Percentiles rank a stretch among this genome's conserved stretches.
Conservation (phyloP, 2,797 vertebrate genomes). For the Oreonectes daqikongensis region DNA sequence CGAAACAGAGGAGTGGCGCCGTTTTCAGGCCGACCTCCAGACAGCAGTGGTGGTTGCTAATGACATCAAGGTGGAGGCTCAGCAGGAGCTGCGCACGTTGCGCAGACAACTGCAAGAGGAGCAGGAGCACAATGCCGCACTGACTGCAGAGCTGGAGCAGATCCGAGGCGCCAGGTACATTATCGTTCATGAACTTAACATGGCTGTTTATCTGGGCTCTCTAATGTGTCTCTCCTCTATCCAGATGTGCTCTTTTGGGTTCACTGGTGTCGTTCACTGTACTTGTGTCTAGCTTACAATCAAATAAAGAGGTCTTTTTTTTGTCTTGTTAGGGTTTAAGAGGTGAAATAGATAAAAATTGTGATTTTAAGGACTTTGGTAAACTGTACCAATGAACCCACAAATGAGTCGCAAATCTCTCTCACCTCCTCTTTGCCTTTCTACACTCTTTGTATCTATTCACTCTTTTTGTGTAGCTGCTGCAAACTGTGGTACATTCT, state of each 20-base stretch:
- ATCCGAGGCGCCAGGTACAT: conserved; percentile 82
- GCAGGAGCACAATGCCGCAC: conserved; percentile 84
- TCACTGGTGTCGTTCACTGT: conserved; percentile 25
- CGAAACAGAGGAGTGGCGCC: conserved; percentile 92
- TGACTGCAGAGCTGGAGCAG: conserved; percentile 88
- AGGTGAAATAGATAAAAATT: too few relatives aligned
- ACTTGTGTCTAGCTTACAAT: neutral
- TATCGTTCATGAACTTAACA: conserved; percentile 34
- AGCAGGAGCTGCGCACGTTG: conserved; percentile 90
- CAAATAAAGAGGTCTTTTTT: neutral
- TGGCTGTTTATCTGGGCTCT: conserved; percentile 15
- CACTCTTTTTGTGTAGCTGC: conserved; percentile 64
- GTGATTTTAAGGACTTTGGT: conserved; percentile 57
- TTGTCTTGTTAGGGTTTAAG: neutral
- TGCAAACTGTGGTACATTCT: conserved; percentile 62
- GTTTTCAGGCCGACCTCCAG: conserved; percentile 98
- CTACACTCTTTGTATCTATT: conserved; percentile 55
- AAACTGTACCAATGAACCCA: conserved; percentile 65
- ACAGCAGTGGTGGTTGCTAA: conserved; percentile 97
- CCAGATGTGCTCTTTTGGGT: conserved; percentile 36
- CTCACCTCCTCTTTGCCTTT: conserved; percentile 56
- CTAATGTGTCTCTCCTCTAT: neutral
- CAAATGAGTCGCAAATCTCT: conserved; percentile 17
- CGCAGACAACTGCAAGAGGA: conserved; percentile 90
- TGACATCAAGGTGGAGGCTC: conserved; percentile 96